These are phyloP conservation scores for Poeciliopsis paucimaculata DNA, from an alignment of 2,797 vertebrate genomes.

Conservation along the genomic window DNA sequence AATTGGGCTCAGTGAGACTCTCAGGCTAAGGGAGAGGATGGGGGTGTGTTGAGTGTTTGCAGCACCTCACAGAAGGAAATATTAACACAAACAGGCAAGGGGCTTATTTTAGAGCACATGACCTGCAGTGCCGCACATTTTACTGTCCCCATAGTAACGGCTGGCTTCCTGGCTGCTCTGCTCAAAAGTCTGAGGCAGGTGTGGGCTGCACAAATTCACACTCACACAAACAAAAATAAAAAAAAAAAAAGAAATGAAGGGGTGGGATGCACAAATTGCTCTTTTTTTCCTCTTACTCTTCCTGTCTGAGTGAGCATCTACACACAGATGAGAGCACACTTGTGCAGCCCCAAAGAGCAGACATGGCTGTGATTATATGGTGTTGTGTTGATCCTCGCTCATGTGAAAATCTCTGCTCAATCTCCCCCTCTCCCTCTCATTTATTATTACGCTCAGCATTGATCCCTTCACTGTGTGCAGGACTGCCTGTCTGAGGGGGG, in stretches of 20 bases:
- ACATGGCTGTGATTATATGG: conserved; percentile 49
- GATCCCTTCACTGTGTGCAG: conserved; percentile 76
- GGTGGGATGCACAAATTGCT: conserved; percentile 21
- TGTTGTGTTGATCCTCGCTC: conserved; percentile 66
- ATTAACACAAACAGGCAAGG: conserved; percentile 72
- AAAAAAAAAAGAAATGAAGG: background rate
- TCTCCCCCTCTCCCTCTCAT: conserved; percentile 69
- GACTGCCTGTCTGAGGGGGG: conserved; percentile 71
- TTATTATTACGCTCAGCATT: conserved; percentile 74
- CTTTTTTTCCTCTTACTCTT: conserved; percentile 29
- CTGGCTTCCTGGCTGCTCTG: conserved; percentile 55
- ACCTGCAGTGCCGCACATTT: conserved; percentile 67
- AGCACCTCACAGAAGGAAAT: conserved; percentile 66
- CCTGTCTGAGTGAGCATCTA: conserved; percentile 17
- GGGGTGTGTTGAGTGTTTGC: conserved; percentile 34
- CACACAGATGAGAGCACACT: conserved; percentile 37
- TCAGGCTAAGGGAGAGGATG: conserved; percentile 3
- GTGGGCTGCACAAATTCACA: conserved; percentile 48
- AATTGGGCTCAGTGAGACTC: conserved; percentile 70
- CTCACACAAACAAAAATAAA: conserved; percentile 16
- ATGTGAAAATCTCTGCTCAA: conserved; percentile 83
- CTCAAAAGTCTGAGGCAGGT: conserved; percentile 63
- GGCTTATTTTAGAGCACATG: conserved; percentile 75
- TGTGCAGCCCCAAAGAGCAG: conserved; percentile 52
- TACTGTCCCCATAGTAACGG: conserved; percentile 79